phyloP scores from a whole-genome alignment of 1,140 invertebrate genomes.

The Holcopasites calliopsidis region DNA sequence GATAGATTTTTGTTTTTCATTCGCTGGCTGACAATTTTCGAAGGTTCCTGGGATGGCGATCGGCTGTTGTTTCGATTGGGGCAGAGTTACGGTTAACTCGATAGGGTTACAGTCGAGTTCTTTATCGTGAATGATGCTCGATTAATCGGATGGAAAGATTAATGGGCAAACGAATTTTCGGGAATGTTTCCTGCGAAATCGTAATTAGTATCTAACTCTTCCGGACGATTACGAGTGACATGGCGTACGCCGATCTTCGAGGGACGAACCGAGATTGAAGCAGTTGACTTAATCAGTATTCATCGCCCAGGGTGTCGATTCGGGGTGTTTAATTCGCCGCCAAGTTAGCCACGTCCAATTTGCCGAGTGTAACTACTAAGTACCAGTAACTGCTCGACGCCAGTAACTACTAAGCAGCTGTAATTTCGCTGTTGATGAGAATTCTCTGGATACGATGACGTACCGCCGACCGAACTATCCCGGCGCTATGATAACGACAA shows the following conservation, averaged over 20 bases:
- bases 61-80: background rate
- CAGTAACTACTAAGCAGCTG: constrained; percentile 23
- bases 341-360: constrained; percentile 21
- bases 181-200: too few relatives aligned
- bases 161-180: too few relatives aligned
- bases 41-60: background rate
- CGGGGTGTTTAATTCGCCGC: background rate
- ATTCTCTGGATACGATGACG: constrained; percentile 10
- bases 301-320: background rate
- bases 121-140: too few relatives aligned
- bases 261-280: background rate
- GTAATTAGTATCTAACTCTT: too few relatives aligned
- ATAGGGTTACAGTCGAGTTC: too few relatives aligned
- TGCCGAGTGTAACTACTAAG: constrained; percentile 31
- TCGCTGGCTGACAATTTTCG: background rate
- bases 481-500: too few relatives aligned
- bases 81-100: too few relatives aligned
- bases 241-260: too few relatives aligned
- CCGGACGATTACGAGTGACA: too few relatives aligned
- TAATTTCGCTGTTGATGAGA: constrained; percentile 29
- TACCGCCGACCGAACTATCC: background rate
- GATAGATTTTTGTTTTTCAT: background rate
- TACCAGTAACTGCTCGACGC: background rate
- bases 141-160: too few relatives aligned
- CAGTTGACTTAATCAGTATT: background rate